phyloP scores from a whole-genome alignment of 2,113 vertebrate species.

The Lophotis ruficrista region DNA sequence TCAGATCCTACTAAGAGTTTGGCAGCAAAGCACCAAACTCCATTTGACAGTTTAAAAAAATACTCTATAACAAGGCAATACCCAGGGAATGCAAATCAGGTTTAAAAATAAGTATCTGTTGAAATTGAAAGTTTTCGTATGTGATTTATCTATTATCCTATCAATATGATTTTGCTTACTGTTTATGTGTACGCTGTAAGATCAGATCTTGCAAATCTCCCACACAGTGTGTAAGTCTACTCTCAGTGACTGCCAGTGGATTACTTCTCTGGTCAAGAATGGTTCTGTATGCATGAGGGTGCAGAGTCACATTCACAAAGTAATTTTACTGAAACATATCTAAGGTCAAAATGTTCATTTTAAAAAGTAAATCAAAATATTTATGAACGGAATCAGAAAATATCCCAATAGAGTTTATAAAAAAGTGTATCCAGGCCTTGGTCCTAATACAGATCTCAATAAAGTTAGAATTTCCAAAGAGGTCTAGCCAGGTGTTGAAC shows the following conservation, averaged over 20 bases:
- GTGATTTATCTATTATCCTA: background rate
- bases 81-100: background rate
- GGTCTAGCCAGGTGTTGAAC: background rate
- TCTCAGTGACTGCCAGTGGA: background rate
- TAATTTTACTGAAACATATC: background rate
- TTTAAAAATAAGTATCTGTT: background rate
- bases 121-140: background rate
- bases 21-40: background rate
- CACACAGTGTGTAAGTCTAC: fast-evolving
- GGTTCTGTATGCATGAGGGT: background rate
- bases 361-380: background rate
- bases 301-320: background rate
- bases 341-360: background rate
- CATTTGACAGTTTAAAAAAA: background rate
- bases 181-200: background rate
- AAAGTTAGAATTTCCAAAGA: background rate
- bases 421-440: background rate
- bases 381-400: background rate
- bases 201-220: background rate
- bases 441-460: background rate
- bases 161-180: background rate
- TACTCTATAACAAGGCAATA: background rate
- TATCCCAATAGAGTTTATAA: background rate
- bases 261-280: background rate
- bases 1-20: background rate